Evolutionary conservation across 2,797 vertebrate genomes (phyloP).

Genomic region (Falco peregrinus): DNA sequence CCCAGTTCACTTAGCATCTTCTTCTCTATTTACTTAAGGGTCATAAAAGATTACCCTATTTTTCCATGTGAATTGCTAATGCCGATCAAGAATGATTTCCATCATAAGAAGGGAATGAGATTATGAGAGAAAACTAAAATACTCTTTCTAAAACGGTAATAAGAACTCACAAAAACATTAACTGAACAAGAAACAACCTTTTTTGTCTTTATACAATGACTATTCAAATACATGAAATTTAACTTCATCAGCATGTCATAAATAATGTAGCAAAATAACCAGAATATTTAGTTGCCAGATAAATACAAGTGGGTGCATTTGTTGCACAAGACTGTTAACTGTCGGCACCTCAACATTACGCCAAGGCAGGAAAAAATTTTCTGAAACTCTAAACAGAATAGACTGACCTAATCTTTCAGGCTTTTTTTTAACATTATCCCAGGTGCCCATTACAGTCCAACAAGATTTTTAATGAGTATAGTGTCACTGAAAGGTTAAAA

Average conservation of each 20-base stretch:
- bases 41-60: neutral
- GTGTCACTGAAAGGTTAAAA: neutral
- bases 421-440: neutral
- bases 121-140: neutral
- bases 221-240: neutral
- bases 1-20: neutral
- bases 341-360: neutral
- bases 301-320: neutral
- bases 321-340: neutral
- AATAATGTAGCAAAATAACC: neutral
- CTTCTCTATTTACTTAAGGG: neutral
- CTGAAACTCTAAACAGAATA: neutral
- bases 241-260: neutral
- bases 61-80: neutral
- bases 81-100: neutral
- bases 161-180: neutral
- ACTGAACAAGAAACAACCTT: neutral
- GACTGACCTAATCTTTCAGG: neutral
- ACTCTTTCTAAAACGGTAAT: neutral
- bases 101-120: neutral
- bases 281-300: neutral
- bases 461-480: neutral
- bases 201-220: neutral
- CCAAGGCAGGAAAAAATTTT: neutral
- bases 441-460: neutral